These are phyloP conservation scores for Suricata suricatta DNA, from an alignment of 2,113 vertebrate genomes.

Conservation along the genomic window DNA sequence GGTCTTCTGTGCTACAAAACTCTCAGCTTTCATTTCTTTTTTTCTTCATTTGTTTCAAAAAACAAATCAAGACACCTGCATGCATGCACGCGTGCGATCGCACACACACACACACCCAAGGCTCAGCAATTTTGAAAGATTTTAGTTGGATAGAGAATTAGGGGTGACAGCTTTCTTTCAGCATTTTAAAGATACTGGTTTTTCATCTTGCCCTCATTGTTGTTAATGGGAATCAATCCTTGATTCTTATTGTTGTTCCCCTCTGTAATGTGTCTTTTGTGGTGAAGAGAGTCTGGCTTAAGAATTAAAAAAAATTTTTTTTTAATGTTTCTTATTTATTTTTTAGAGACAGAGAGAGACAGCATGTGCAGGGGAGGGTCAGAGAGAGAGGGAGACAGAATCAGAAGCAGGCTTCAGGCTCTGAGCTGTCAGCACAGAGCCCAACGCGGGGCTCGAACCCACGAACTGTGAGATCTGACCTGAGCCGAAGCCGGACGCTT, in stretches of 20 bases:
- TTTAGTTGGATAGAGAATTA: not conserved
- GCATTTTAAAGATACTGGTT: not conserved
- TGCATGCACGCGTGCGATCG: too few species aligned
- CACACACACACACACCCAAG: not conserved
- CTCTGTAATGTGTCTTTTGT: not conserved
- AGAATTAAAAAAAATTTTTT: too few species aligned
- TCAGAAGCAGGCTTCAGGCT: too few species aligned
- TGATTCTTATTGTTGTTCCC: not conserved
- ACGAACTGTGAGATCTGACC: too few species aligned
- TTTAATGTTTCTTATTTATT: too few species aligned
- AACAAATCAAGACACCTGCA: not conserved
- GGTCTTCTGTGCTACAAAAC: not conserved
- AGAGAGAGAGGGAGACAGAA: too few species aligned
- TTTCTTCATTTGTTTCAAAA: not conserved
- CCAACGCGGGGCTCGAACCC: too few species aligned
- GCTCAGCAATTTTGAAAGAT: not conserved
- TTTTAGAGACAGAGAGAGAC: too few species aligned
- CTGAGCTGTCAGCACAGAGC: too few species aligned
- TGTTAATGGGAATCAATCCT: not conserved
- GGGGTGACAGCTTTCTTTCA: not conserved
- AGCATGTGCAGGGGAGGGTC: too few species aligned
- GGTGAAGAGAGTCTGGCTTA: not conserved
- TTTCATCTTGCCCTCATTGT: not conserved
- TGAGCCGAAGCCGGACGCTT: too few species aligned
- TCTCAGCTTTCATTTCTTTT: not conserved